Evolutionary conservation across 2,113 vertebrate species (phyloP).

Genomic region (Eupsittula cactorum): DNA sequence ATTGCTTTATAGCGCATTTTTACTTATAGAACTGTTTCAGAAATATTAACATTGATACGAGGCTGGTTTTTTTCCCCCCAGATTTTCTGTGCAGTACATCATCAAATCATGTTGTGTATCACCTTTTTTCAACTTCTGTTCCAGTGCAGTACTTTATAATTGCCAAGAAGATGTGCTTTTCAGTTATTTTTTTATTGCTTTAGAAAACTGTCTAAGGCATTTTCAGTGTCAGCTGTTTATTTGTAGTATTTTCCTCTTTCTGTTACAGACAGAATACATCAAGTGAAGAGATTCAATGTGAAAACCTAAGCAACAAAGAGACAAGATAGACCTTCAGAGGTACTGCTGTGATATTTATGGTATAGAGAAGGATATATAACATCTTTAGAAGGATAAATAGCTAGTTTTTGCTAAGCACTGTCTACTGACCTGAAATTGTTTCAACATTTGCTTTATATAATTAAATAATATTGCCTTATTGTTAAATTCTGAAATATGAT

Average conservation of each 20-base stretch:
- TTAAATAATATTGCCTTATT: constrained; percentile 22
- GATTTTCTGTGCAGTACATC: not conserved
- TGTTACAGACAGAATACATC: not conserved
- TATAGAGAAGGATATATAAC: not conserved
- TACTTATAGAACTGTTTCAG: not conserved
- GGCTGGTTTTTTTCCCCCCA: not conserved
- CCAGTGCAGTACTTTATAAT: not conserved
- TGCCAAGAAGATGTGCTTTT: not conserved
- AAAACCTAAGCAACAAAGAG: not conserved
- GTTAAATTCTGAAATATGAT: constrained; percentile 19
- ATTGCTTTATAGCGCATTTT: not conserved
- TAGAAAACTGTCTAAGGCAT: not conserved
- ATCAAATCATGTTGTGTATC: not conserved
- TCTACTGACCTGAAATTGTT: not conserved
- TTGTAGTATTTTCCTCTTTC: not conserved
- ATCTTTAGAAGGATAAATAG: not conserved
- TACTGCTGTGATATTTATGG: not conserved
- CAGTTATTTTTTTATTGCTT: not conserved
- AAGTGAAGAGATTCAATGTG: not conserved
- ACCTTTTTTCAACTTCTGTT: not conserved
- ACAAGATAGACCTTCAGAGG: not conserved
- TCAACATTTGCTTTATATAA: not conserved
- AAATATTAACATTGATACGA: not conserved
- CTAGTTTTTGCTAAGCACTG: not conserved
- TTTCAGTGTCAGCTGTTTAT: not conserved